Base-by-base conservation (phyloP, 2,888 invertebrate genomes). In the Megastigmus dorsalis region DNA sequence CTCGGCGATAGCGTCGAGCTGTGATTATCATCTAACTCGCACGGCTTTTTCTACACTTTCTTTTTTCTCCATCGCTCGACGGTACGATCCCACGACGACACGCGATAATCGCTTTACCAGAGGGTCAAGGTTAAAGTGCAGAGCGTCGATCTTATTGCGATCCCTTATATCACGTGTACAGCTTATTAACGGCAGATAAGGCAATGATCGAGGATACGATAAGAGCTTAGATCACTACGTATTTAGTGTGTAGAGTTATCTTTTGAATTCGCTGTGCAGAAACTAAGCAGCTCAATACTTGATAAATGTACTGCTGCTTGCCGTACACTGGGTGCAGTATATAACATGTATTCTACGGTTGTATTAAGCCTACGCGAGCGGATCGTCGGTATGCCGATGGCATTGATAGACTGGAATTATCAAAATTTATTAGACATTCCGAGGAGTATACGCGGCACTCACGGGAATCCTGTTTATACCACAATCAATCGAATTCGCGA, bases 361-460 rank as follows among this genome's bases (percentile, higher is more conserved):
- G n/a, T n/a, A n/a, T n/a, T 54, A 30, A 18, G 26, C 18, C 13
- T 26, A n/a, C n/a, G 52, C 13, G n/a, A 54, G n/a, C 30, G 20
- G 10, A 9, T 36, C 18, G 28, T 62, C 50, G 52, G 30, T n/a
- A 26, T 33, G 33, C 48, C 55, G 67, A 67, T 36, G 33, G 59
- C 59, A 69, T 70, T 70, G 70, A 62, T 70, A 70, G 43, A 54
- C 62, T 30, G 52, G 70, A 54, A 62, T 62, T 70, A 54, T 43
- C 36, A 13, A 55, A 52, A 52, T 52, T 52, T 52, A 52, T 52
- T 52, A 28, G n/a, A 48, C 20, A 23, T 48, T 48, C 23, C 23
- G n/a, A n/a, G n/a, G n/a, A n/a, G n/a, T n/a, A n/a, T n/a, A n/a
- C n/a, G n/a, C n/a, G n/a, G n/a, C n/a, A n/a, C n/a, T n/a, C n/a